Percentiles rank a stretch among this genome's conserved stretches.
Evolutionary conservation across 2,888 invertebrate genomes (phyloP).

Genomic region (Lycaena phlaeas): DNA sequence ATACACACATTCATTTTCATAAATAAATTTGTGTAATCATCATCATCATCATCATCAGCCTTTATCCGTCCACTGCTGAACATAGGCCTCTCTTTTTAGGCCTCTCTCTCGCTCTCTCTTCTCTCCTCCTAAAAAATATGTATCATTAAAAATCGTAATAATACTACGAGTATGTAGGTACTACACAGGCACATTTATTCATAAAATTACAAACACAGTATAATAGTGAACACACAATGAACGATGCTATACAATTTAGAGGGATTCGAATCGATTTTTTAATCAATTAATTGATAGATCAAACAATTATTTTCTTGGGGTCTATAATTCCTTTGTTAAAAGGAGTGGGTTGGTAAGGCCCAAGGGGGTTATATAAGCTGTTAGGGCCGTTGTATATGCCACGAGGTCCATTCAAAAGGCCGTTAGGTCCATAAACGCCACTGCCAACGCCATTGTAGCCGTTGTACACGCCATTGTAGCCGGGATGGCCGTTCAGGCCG

Average conservation of each 20-base stretch:
- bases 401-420: not conserved
- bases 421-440: not conserved
- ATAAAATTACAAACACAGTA: not conserved
- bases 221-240: not conserved
- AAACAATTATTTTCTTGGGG: slow-evolving; percentile 1
- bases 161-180: no score
- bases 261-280: not conserved
- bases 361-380: slow-evolving; percentile 14
- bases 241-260: not conserved
- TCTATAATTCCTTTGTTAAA: slow-evolving; percentile 13
- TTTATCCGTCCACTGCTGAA: no score
- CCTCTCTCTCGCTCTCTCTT: no score
- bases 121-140: no score
- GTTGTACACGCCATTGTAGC: not conserved
- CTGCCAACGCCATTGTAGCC: slow-evolving; percentile 19
- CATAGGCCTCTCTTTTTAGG: no score
- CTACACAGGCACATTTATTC: no score
- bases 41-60: no score
- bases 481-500: no score
- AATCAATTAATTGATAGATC: not conserved
- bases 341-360: slow-evolving; percentile 20
- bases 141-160: no score
- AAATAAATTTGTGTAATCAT: no score
- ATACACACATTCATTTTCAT: no score
- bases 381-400: not conserved